Evolutionary conservation across 2,888 invertebrate genomes (phyloP), one percentile per base, ranked within the genome.

Genomic region (Amphipoea oculea): DNA sequence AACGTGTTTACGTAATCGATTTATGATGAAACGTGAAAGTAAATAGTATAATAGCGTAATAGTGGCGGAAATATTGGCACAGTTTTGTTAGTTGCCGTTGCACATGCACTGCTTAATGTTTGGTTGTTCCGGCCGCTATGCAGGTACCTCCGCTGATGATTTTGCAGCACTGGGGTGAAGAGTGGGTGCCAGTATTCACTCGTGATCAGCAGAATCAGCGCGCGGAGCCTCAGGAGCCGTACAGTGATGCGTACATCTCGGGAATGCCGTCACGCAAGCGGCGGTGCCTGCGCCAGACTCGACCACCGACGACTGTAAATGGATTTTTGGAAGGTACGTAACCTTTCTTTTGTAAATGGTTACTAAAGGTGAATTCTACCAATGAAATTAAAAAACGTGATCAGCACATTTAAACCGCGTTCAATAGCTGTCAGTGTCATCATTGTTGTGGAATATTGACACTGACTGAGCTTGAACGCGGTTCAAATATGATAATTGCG

Each of bases 221-320:
- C 75, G 87, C 95, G 9, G 97, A 96, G 90, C 93, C 96, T 1
- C 98, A 98, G 51, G 95, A 95, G 87, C 96, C 96, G 0, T 98
- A 98, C 94, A 99, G 99, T 92, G 99, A 99, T 96, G 99, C 99
- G 0, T 99, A 99, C 94, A 96, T 99, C 68, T 98, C 98, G 14
- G 99, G 99, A 20, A 98, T 99, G 98, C 99, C 99, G 23, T 98
- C 98, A 65, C 99, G 99, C 94, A 97, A 99, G 81, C 98, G 99
- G 85, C 98, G 99, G 94, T 97, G 99, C 85, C 97, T 98, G 63
- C 92, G 94, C 1, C 93, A 94, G 73, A 69, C 91, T 6, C 90
- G 95, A 1, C 95, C 96, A 12, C 87, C 95, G 0, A 88, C 93
- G 1, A 94, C 93, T 0, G 92, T 96, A 23, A 92, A 93, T 29